phyloP scores from a whole-genome alignment of 2,797 vertebrate genomes.

The Onychomys arenicola region DNA sequence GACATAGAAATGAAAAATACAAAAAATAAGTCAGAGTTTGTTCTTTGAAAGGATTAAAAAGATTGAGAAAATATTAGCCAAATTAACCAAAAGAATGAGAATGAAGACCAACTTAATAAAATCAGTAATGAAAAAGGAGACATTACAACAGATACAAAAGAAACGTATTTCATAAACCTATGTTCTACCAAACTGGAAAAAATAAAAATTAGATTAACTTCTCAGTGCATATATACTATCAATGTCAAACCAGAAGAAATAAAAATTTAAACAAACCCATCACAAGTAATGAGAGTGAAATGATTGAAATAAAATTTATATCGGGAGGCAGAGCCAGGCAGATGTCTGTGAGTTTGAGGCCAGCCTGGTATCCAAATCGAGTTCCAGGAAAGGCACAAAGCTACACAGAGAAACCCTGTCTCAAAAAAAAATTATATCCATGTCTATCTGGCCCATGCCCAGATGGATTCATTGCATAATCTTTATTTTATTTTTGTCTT shows the following conservation, averaged over 20 bases:
- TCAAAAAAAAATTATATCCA: neutral
- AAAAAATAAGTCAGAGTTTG: neutral
- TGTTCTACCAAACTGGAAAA: neutral
- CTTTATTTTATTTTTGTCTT: too few species aligned
- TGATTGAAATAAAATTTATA: neutral
- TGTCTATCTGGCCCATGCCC: too few species aligned
- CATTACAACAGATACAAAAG: neutral
- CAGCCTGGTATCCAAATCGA: too few species aligned
- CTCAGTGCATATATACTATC: neutral
- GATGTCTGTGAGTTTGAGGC: too few species aligned
- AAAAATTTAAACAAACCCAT: neutral
- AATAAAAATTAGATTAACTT: neutral
- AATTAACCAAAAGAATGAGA: neutral
- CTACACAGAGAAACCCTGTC: too few species aligned
- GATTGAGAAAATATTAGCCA: neutral
- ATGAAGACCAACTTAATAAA: neutral
- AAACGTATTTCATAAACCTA: neutral
- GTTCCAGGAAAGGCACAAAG: too few species aligned
- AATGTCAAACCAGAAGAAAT: neutral
- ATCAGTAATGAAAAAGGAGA: neutral
- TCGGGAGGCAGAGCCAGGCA: too few species aligned
- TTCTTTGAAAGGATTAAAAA: neutral
- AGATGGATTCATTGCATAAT: neutral
- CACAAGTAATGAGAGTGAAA: neutral
- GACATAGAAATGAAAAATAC: neutral